Evolutionary conservation across 2,797 vertebrate genomes (phyloP), one percentile per base, ranked within the genome.

Genomic region (Hydrolagus colliei): DNA sequence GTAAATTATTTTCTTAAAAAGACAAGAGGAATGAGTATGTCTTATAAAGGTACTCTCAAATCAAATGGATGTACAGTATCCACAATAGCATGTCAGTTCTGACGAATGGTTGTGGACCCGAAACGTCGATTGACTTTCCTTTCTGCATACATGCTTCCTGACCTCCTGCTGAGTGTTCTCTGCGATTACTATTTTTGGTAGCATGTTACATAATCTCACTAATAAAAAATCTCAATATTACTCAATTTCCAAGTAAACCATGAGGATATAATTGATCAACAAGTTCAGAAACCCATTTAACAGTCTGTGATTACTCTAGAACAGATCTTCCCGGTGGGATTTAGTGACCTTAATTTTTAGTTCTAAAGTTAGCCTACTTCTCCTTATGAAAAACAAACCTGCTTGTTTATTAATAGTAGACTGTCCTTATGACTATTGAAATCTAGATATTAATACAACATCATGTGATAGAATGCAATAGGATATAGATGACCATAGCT

Each of bases 301-400:
- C 73, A 74, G 73, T 35, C 4, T 13, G 27, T 74, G 73, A 32
- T 14, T 14, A 20, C 16, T 18, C 74, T 52, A 76, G 74, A 76
- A 59, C 16, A 16, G 18, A 76, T 9, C 2, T 2, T 16, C 7
- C 74, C 9, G 20, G 59, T 59, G 74, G 74, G 35, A 76, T 76
- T 76, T 52, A 76, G 41, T 76, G 20, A 76, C 74, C 35, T 76
- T 76, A 7, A 41, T 41, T 76, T 18, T 9, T 32, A 75, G 73
- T 75, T 75, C 59, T 52, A 76, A 10, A 2, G 74, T n/a, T 76
- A 41, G 59, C 35, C 74, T 76, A 76, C 74, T 76, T 76, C 59
- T 52, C 74, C 52, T 9, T 1, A 14, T 76, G 41, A 59, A 76
- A 76, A 20, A 18, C 16, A 76, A 76, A 59, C 16, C 59, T 35